Evolutionary conservation across 1,140 invertebrate genomes (phyloP).

Genomic region (Aphelenchoides avenae): DNA sequence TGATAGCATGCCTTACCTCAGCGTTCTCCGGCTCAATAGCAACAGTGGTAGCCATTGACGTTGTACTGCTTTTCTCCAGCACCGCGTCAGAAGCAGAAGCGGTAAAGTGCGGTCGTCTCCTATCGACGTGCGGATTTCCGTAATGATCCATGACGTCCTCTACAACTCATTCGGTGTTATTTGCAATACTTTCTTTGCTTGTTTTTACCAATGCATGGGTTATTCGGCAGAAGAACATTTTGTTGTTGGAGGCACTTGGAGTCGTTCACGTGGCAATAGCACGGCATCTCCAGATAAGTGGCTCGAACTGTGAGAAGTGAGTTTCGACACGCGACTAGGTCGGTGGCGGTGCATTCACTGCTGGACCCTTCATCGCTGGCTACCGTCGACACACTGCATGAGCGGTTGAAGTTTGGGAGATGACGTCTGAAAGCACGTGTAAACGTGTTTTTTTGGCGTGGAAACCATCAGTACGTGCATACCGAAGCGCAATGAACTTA

Average conservation of each 20-base stretch:
- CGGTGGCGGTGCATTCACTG: constrained; percentile 19
- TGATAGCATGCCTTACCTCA: too few relatives aligned
- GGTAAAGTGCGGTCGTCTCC: too few relatives aligned
- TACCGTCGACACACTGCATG: constrained; percentile 11
- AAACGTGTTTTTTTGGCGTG: constrained; percentile 3
- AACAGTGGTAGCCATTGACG: too few relatives aligned
- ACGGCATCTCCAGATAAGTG: constrained; percentile 46
- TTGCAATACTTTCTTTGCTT: too few relatives aligned
- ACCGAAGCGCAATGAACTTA: constrained; percentile 29
- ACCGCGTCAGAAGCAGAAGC: too few relatives aligned
- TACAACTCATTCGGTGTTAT: too few relatives aligned
- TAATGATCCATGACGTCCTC: too few relatives aligned
- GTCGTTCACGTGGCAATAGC: constrained; percentile 44
- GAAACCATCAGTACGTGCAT: constrained; percentile 5
- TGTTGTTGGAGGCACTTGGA: constrained; percentile 35
- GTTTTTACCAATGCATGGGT: constrained; percentile 54
- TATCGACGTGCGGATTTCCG: too few relatives aligned
- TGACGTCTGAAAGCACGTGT: constrained; percentile 20
- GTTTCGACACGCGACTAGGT: constrained; percentile 29
- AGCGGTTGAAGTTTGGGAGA: constrained; percentile 23
- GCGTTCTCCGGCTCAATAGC: too few relatives aligned
- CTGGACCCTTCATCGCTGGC: not conserved
- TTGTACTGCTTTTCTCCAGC: too few relatives aligned
- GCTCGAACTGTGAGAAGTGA: constrained; percentile 38
- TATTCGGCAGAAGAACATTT: constrained; percentile 37